These are phyloP conservation scores for Dysmachus trigonus DNA, from an alignment of 2,888 invertebrate species.

Conservation along the genomic window DNA sequence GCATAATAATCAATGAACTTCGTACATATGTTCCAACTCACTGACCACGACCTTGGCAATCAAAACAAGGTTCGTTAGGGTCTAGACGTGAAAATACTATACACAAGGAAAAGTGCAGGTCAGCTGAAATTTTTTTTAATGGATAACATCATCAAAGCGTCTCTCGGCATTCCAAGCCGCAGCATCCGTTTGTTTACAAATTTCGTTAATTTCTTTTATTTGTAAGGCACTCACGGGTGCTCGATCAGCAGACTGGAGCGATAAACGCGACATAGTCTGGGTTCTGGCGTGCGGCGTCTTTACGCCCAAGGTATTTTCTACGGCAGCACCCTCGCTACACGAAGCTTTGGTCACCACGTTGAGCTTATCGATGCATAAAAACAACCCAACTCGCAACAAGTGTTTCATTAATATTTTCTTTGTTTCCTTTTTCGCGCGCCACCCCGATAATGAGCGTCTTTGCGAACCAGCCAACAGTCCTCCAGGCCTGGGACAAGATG, in stretches of 20 bases:
- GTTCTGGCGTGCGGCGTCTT: not conserved
- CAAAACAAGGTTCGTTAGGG: not conserved
- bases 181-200: constrained; percentile 2
- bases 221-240: not conserved
- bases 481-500: not conserved
- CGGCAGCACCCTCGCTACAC: not conserved
- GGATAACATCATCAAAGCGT: not conserved
- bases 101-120: not conserved
- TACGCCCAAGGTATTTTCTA: not conserved
- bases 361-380: not conserved
- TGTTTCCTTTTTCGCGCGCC: not conserved
- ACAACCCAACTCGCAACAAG: not conserved
- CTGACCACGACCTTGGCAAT: not conserved
- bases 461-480: not conserved
- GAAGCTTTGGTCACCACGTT: not conserved
- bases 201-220: not conserved
- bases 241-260: not conserved
- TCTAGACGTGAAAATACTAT: not conserved
- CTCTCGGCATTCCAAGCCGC: not conserved
- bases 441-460: not conserved
- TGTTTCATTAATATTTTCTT: not conserved
- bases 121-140: not conserved
- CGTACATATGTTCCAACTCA: not conserved
- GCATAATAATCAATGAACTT: not conserved
- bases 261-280: not conserved